These are phyloP conservation scores for Armadillidium nasatum DNA, from an alignment of 1,140 invertebrate genomes.

Conservation along the genomic window DNA sequence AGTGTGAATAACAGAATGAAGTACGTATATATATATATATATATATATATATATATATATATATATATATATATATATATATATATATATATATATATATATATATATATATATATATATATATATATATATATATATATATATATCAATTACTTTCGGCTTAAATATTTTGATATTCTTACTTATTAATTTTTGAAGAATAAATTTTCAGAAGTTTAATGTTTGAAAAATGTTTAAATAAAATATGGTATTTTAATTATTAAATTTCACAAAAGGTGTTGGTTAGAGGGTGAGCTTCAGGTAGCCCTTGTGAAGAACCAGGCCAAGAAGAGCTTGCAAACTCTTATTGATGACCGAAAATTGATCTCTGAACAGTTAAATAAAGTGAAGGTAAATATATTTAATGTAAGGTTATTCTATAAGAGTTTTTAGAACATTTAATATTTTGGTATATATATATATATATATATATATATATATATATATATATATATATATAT, in stretches of 20 bases:
- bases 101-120: slow-evolving; percentile 14
- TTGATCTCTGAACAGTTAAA: slow-evolving; percentile 19
- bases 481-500: no score
- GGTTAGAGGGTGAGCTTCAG: slow-evolving; percentile 26
- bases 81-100: neutral
- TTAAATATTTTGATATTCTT: no score
- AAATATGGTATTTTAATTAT: no score
- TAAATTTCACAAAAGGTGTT: neutral
- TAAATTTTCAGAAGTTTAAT: no score
- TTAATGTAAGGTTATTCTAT: no score
- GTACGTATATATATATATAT: slow-evolving; percentile 11
- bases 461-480: no score
- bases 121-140: no score
- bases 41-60: slow-evolving; percentile 15
- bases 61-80: neutral
- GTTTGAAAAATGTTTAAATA: no score
- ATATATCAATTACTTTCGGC: no score
- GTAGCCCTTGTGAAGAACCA: slow-evolving; percentile 21
- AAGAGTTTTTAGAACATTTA: no score
- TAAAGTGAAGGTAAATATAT: neutral
- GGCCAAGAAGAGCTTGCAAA: slow-evolving; percentile 22
- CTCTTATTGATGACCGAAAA: slow-evolving; percentile 24
- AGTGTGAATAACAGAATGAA: neutral
- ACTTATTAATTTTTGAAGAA: no score
- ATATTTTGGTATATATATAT: no score